phyloP scores from a whole-genome alignment of 2,888 invertebrate species.

The Melieria picta region DNA sequence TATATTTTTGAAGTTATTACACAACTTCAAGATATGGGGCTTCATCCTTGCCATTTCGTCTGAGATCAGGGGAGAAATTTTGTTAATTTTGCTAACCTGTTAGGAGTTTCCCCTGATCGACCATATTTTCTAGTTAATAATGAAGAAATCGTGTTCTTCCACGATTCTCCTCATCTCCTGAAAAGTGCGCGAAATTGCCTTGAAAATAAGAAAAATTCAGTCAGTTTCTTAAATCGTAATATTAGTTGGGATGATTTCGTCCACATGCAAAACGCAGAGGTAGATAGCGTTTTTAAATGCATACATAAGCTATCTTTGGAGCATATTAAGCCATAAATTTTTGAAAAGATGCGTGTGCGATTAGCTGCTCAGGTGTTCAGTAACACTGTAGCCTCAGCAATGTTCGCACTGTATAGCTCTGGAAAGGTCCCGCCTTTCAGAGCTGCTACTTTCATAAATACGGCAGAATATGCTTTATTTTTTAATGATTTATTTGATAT shows the following conservation, averaged over 20 bases:
- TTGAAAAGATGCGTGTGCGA: constrained; percentile 28
- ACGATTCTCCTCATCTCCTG: constrained; percentile 20
- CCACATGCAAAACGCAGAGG: constrained; percentile 12
- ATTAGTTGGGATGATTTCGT: constrained; percentile 18
- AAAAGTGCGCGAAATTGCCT: constrained; percentile 28
- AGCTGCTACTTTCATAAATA: constrained; percentile 17
- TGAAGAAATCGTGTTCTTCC: neutral
- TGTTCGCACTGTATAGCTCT: constrained; percentile 12
- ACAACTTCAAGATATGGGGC: constrained; percentile 12
- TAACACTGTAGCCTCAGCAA: constrained; percentile 7
- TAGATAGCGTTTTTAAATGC: constrained; percentile 15
- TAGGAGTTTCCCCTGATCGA: neutral
- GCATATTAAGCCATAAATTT: constrained; percentile 24
- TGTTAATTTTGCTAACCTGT: neutral
- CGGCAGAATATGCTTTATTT: constrained; percentile 23
- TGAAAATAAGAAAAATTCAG: constrained; percentile 9
- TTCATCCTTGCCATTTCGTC: constrained; percentile 22
- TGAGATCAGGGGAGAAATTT: constrained; percentile 20
- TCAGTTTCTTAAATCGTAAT: constrained; percentile 2
- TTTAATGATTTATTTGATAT: constrained; percentile 26
- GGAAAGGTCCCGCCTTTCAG: neutral
- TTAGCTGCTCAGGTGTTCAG: constrained; percentile 20
- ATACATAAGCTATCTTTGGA: constrained; percentile 19
- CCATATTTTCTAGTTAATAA: constrained; percentile 15
- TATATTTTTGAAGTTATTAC: constrained; percentile 27